These are phyloP conservation scores for Psilopsiagon aurifrons DNA, from an alignment of 2,113 vertebrate genomes.

Conservation along the genomic window DNA sequence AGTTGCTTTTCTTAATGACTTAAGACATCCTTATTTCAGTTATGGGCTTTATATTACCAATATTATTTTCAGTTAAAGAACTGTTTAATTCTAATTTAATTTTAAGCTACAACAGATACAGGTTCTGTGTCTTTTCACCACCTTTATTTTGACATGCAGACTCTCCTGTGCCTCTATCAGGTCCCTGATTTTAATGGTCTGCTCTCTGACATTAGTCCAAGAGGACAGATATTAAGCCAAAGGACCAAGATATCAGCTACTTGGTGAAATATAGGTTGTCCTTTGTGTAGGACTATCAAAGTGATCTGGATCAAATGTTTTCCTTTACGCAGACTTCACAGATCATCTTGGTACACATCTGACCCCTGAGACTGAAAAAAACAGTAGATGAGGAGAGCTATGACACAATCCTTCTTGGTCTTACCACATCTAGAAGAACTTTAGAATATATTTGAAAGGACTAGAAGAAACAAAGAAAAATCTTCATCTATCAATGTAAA, in stretches of 20 bases:
- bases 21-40: background rate
- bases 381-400: background rate
- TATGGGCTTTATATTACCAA: background rate
- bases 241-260: background rate
- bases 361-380: background rate
- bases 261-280: background rate
- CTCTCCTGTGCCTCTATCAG: background rate
- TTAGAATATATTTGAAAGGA: background rate
- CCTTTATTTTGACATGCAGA: background rate
- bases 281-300: background rate
- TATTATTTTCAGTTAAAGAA: background rate
- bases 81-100: background rate
- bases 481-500: background rate
- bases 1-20: background rate
- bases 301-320: background rate
- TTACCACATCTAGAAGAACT: background rate
- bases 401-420: background rate
- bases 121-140: background rate
- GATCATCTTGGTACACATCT: background rate
- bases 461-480: background rate
- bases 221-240: background rate
- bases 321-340: background rate
- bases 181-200: background rate
- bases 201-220: background rate
- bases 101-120: background rate